Percentiles rank a stretch among this genome's conserved stretches.
These are phyloP conservation scores for Anodontia alba DNA, from an alignment of 2,888 invertebrate genomes.

Conservation along the genomic window DNA sequence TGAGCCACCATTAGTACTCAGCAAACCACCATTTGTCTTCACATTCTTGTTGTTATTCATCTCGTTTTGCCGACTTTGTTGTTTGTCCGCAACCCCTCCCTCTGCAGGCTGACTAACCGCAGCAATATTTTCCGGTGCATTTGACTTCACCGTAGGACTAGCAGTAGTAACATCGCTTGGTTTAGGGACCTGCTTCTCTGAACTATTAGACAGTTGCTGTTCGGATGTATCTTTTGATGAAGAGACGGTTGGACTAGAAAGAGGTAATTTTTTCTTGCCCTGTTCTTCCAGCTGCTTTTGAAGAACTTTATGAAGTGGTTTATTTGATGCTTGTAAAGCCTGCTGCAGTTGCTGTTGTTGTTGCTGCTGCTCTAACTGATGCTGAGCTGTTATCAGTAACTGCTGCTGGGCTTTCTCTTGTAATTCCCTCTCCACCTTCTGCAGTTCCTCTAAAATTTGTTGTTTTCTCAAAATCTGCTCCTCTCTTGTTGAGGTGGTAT, in stretches of 20 bases:
- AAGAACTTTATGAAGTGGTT: constrained; percentile 60
- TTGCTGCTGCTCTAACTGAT: constrained; percentile 78
- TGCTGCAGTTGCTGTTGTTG: constrained; percentile 68
- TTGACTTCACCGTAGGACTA: constrained; percentile 48
- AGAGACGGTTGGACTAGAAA: constrained; percentile 52
- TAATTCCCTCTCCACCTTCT: constrained; percentile 90
- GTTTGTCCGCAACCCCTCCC: constrained; percentile 27
- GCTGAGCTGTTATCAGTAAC: constrained; percentile 79
- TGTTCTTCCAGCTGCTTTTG: constrained; percentile 67
- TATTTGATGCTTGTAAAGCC: constrained; percentile 53
- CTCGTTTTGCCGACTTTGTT: constrained; percentile 22
- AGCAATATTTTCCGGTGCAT: constrained; percentile 41
- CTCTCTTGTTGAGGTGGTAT: constrained; percentile 83
- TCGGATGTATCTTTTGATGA: constrained; percentile 45
- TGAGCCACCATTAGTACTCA: constrained; percentile 40
- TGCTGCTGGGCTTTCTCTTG: constrained; percentile 87
- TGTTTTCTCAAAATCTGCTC: constrained; percentile 90
- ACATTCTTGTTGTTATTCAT: constrained; percentile 32
- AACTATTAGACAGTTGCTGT: constrained; percentile 59
- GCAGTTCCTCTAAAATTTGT: constrained; percentile 89
- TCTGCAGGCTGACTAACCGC: constrained; percentile 23
- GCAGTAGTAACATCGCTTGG: constrained; percentile 15
- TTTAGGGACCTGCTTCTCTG: constrained; percentile 65
- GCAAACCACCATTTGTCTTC: constrained; percentile 44
- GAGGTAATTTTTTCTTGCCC: constrained; percentile 54